These are phyloP conservation scores for Drosophila oshimai DNA, from an alignment of 1,140 invertebrate genomes.

Conservation along the genomic window DNA sequence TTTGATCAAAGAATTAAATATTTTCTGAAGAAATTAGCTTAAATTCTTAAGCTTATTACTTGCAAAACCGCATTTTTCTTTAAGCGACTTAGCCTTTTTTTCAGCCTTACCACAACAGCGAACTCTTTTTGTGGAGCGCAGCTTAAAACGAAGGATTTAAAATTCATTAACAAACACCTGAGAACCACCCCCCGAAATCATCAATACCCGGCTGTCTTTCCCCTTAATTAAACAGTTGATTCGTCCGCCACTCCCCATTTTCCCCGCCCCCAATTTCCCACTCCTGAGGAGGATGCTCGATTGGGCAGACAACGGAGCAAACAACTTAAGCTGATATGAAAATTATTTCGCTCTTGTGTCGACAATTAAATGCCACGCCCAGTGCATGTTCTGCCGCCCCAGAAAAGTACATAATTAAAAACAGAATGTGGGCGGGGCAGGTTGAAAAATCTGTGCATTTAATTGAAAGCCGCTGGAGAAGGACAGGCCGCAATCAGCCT, in stretches of 20 bases:
- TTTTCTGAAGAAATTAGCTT: background rate
- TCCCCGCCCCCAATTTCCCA: background rate
- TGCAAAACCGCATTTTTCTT: background rate
- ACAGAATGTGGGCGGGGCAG: constrained; percentile 35
- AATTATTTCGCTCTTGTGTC: constrained; percentile 57
- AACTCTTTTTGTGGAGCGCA: background rate
- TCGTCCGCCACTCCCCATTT: background rate
- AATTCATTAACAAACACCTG: constrained; percentile 39
- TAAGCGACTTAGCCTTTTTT: background rate
- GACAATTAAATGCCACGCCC: constrained; percentile 69
- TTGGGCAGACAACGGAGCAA: constrained; percentile 50
- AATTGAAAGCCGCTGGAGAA: constrained; percentile 60
- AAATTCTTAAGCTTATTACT: background rate
- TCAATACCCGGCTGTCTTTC: constrained; percentile 16
- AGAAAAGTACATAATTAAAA: constrained; percentile 58
- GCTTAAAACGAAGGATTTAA: constrained; percentile 6
- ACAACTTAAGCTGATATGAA: constrained; percentile 51
- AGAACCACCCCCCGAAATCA: background rate
- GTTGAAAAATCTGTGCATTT: constrained; percentile 67
- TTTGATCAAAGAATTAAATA: background rate
- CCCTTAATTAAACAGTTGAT: constrained; percentile 33
- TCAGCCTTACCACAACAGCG: background rate
- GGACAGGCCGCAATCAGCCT: constrained; percentile 37
- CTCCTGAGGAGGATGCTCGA: constrained; percentile 37
- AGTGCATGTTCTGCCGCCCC: constrained; percentile 19